Evolutionary conservation across 2,797 vertebrate species (phyloP), one percentile per base, ranked within the genome.

Genomic region (Sebastes trivittatus): DNA sequence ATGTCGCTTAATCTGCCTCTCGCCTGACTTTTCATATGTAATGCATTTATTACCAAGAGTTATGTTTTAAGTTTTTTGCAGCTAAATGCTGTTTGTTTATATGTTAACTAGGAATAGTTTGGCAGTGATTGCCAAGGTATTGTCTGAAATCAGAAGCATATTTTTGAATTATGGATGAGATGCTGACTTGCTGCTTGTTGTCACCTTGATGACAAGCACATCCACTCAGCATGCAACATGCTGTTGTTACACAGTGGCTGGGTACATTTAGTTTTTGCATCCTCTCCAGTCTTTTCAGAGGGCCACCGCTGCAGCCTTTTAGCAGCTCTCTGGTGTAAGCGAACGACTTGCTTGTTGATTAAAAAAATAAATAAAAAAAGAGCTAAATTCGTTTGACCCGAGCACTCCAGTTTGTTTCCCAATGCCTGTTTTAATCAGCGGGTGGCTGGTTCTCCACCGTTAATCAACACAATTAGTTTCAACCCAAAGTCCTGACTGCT

Each of bases 401-500:
- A 58, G 70, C 25, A 1, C 74, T 77, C 22, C 18, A 62, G 59
- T 77, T 77, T 70, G 72, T 72, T 81, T 78, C 79, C 64, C 64
- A 65, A 69, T 88, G 83, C 55, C 34, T 60, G 59, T 78, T 87
- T 82, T 90, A 84, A 87, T 87, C 78, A 87, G 78, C 7, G 8
- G 77, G 64, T 29, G 61, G 61, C 55, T 46, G 32, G 30, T 75
- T 85, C 80, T 65, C 38, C 52, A 25, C 54, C 11, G n/a, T 85
- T 85, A 80, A 87, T 89, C 73, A 85, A 74, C 61, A 74, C 75
- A 86, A 81, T 86, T 87, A 77, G 76, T 84, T 80, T 72, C 52
- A 67, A 64, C 36, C 38, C 46, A 54, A 68, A 77, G 56, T 56
- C 55, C 52, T 14, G 46, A 59, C 32, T 58, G 46, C 18, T 61